Percentiles rank a stretch among this genome's conserved stretches.
Conservation (phyloP, 2,888 invertebrate species). For the Oxycera nigricornis region DNA sequence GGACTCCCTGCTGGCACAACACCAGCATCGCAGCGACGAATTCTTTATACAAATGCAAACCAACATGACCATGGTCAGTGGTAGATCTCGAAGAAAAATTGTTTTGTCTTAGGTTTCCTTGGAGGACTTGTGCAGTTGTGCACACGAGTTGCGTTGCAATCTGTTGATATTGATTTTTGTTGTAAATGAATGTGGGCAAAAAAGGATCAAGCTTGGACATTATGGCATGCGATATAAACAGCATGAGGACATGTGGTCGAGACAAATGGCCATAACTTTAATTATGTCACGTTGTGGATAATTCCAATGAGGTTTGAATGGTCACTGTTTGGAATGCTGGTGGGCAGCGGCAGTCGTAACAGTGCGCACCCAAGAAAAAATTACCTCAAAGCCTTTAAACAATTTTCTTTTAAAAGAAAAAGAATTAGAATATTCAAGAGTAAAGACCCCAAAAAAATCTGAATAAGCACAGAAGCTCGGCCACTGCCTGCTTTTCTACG, state of each 20-base stretch:
- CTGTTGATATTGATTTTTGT: not conserved
- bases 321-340: too few species aligned
- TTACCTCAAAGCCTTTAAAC: too few species aligned
- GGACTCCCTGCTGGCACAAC: conserved; percentile 26
- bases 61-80: not conserved
- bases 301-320: not conserved
- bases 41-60: conserved; percentile 5
- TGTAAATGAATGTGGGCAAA: not conserved
- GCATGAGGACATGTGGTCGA: not conserved
- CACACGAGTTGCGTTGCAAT: not conserved
- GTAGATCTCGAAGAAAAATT: not conserved
- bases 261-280: not conserved
- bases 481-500: not conserved
- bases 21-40: conserved; percentile 15
- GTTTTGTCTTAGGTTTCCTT: not conserved
- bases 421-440: too few species aligned
- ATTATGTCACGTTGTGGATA: not conserved
- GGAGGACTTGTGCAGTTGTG: not conserved
- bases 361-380: too few species aligned
- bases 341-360: too few species aligned
- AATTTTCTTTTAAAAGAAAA: too few species aligned
- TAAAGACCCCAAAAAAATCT: not conserved
- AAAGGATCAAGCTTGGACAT: not conserved
- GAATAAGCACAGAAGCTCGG: not conserved
- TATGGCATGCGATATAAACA: not conserved